Percentiles rank a stretch among this genome's conserved stretches.
These are phyloP conservation scores for Sciaenops ocellatus DNA, from an alignment of 2,797 vertebrate genomes.

Conservation along the genomic window DNA sequence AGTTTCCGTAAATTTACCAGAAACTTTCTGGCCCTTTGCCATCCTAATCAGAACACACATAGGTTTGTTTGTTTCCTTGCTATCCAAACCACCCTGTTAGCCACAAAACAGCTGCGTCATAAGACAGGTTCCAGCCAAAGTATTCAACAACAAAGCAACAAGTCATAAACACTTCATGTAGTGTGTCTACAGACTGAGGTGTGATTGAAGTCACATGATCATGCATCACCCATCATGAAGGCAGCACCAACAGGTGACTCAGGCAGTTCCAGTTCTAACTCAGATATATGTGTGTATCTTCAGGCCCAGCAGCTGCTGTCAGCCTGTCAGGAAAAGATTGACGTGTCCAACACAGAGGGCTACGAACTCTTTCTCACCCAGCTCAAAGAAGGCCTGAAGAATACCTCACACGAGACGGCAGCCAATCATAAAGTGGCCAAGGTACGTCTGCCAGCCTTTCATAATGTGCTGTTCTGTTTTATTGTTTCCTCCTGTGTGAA, in stretches of 20 bases:
- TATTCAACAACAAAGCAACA: neutral
- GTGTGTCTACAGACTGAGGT: neutral
- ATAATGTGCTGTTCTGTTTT: neutral
- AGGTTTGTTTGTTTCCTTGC: neutral
- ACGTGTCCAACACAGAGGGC: slow-evolving; percentile 96
- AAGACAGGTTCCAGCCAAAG: neutral
- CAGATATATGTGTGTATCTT: slow-evolving; percentile 44
- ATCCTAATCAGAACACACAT: neutral
- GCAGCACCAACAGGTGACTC: neutral
- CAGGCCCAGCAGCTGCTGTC: slow-evolving; percentile 98
- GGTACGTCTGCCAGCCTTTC: slow-evolving; percentile 82
- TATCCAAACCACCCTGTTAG: too few species aligned
- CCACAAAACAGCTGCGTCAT: neutral
- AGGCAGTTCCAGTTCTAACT: neutral
- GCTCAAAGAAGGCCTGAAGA: slow-evolving; percentile 99
- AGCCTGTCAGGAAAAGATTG: slow-evolving; percentile 97
- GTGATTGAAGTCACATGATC: neutral
- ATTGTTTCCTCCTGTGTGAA: neutral
- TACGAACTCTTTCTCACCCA: slow-evolving; percentile 97
- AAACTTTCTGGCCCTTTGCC: too few species aligned
- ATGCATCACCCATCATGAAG: neutral
- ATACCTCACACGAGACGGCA: slow-evolving; percentile 99
- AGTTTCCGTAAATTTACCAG: too few species aligned
- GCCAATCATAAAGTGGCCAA: slow-evolving; percentile 99
- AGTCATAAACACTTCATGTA: neutral